Conservation (phyloP, 2,797 vertebrate species). For the Eospalax fontanierii region DNA sequence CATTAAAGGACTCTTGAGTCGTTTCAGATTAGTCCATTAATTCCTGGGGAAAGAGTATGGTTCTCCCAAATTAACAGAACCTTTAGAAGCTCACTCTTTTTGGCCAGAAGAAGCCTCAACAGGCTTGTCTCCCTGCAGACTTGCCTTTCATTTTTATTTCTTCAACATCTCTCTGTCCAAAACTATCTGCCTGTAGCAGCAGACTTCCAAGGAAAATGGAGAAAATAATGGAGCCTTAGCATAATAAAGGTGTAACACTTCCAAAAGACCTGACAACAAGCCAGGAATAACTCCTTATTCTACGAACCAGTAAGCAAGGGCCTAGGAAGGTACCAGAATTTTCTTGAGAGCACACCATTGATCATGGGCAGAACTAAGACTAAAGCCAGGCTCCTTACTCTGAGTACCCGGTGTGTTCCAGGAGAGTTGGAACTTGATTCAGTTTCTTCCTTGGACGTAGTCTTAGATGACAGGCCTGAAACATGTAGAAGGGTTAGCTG, state of each 20-base stretch:
- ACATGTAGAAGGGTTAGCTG: not conserved
- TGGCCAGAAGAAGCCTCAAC: conserved; percentile 71
- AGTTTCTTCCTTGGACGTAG: not conserved
- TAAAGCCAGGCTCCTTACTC: not conserved
- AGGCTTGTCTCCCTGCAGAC: conserved; percentile 46
- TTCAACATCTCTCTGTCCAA: conserved; percentile 65
- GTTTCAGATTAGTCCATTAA: conserved; percentile 72
- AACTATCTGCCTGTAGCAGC: conserved; percentile 50
- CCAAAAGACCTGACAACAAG: not conserved
- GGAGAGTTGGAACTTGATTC: not conserved
- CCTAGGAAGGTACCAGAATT: not conserved
- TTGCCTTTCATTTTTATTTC: conserved; percentile 41
- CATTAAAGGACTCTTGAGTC: conserved; percentile 56
- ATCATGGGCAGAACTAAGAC: not conserved
- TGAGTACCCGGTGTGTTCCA: not conserved
- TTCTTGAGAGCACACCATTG: not conserved
- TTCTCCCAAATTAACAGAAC: conserved; percentile 66
- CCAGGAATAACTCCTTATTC: not conserved
- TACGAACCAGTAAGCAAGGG: not conserved
- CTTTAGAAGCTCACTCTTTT: conserved; percentile 9
- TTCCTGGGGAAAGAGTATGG: conserved; percentile 59
- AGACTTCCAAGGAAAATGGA: conserved; percentile 63
- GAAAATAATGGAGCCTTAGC: not conserved
- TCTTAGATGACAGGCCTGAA: not conserved
- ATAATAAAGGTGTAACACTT: not conserved